A percentile compares a stretch with the other conserved stretches of the same genome.
Conservation (phyloP, 2,888 invertebrate genomes). For the Pilophorus perplexus region DNA sequence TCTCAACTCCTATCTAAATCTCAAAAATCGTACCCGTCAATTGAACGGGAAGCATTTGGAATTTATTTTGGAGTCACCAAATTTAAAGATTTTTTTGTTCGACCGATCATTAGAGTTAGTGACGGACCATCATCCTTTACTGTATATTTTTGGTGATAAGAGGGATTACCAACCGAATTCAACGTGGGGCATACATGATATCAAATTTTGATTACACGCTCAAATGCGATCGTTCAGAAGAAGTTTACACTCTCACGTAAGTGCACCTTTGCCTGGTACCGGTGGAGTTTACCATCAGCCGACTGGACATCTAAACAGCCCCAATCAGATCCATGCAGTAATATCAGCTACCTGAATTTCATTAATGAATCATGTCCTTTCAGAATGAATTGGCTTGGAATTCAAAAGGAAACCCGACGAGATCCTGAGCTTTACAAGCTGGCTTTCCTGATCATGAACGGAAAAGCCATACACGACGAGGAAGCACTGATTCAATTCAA, state of each 20-base stretch:
- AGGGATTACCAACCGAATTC: constrained; percentile 34
- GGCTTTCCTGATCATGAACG: background rate
- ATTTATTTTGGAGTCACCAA: constrained; percentile 34
- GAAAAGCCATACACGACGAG: background rate
- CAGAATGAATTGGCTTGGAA: constrained; percentile 51
- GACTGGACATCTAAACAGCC: constrained; percentile 5
- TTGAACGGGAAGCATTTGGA: constrained; percentile 23
- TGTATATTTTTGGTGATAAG: constrained; percentile 29
- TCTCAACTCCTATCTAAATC: background rate
- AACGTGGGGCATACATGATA: constrained; percentile 32
- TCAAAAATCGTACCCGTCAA: background rate
- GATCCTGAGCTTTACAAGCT: constrained; percentile 3
- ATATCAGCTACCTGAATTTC: too few relatives aligned
- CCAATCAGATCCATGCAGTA: too few relatives aligned
- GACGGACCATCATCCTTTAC: constrained; percentile 21
- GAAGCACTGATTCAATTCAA: background rate
- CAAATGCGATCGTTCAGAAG: constrained; percentile 27
- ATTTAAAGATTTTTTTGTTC: constrained; percentile 26
- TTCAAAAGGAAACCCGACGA: background rate
- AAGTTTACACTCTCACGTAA: too few relatives aligned
- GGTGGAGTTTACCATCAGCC: too few relatives aligned
- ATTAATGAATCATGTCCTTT: too few relatives aligned
- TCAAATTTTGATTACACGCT: constrained; percentile 14
- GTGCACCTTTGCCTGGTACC: too few relatives aligned
- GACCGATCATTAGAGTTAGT: constrained; percentile 6